Percentiles rank a stretch among this genome's conserved stretches.
Conservation (phyloP, 2,113 vertebrate species). For the Micronycteris hirsuta region DNA sequence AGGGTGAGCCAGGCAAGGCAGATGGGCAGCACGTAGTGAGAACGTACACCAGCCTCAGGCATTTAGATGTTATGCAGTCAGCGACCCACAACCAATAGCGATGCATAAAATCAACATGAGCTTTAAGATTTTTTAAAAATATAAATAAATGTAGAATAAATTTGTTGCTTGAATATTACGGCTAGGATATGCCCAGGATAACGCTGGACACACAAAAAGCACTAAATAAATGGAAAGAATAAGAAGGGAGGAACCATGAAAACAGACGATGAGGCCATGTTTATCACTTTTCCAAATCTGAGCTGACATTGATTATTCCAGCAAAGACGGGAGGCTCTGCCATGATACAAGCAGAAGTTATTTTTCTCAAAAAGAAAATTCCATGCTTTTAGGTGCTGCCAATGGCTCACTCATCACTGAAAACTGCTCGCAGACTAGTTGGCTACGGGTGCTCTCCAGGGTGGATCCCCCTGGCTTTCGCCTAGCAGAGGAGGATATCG, state of each 20-base stretch:
- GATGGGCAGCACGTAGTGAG: neutral
- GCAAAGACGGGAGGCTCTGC: neutral
- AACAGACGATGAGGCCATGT: rapidly evolving
- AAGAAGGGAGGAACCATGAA: neutral
- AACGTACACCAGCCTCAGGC: neutral
- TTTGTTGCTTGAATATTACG: neutral
- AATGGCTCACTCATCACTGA: rapidly evolving
- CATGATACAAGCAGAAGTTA: neutral
- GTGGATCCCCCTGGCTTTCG: neutral
- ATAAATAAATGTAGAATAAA: neutral
- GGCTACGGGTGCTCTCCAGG: no score
- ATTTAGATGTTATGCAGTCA: neutral
- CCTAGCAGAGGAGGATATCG: neutral
- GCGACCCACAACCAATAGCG: neutral
- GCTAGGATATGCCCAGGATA: neutral
- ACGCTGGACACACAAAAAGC: neutral
- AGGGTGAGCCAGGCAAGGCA: neutral
- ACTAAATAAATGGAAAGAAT: neutral
- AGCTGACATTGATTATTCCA: neutral
- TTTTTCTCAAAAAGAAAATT: neutral
- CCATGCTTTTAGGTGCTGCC: neutral
- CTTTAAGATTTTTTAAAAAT: neutral
- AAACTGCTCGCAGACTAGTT: neutral
- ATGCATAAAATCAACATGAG: neutral
- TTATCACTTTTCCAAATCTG: neutral